A percentile compares a stretch with the other conserved stretches of the same genome.
Evolutionary conservation across 2,888 invertebrate genomes (phyloP).

Genomic region (Chouioia cunea): DNA sequence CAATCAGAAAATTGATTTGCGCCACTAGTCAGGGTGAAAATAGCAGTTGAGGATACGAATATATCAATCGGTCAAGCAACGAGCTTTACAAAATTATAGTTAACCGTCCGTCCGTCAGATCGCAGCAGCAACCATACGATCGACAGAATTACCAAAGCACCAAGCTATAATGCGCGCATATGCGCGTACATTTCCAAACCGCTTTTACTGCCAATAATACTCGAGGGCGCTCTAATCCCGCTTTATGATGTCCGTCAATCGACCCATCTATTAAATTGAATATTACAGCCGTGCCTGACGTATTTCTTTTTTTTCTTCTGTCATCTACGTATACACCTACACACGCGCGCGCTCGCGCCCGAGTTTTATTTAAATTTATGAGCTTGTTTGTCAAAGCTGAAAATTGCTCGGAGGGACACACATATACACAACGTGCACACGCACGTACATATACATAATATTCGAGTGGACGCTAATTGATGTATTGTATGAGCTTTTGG

Average conservation of each 20-base stretch:
- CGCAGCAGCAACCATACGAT: conserved; percentile 55
- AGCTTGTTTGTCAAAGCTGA: conserved; percentile 29
- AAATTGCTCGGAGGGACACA: conserved; percentile 20
- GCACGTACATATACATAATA: not conserved
- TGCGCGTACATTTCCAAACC: conserved; percentile 4
- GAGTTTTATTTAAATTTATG: conserved; percentile 34
- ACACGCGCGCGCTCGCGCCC: conserved; percentile 4
- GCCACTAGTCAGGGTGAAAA: no score
- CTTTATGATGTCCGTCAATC: conserved; percentile 45
- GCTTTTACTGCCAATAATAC: conserved; percentile 53
- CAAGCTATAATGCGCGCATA: conserved; percentile 1
- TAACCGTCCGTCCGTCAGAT: conserved; percentile 51
- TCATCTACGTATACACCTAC: no score
- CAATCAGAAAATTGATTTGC: no score
- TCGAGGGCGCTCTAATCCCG: conserved; percentile 46
- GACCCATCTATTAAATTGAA: conserved; percentile 40
- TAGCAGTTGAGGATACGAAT: not conserved
- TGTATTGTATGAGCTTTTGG: not conserved
- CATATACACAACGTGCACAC: no score
- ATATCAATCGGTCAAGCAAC: conserved; percentile 19
- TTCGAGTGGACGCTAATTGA: no score
- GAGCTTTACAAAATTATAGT: conserved; percentile 20
- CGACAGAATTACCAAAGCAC: conserved; percentile 48
- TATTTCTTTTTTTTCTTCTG: no score
- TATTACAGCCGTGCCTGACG: conserved; percentile 30